Conservation (phyloP, 2,113 vertebrate species). For the Rhinichthys klamathensis region DNA sequence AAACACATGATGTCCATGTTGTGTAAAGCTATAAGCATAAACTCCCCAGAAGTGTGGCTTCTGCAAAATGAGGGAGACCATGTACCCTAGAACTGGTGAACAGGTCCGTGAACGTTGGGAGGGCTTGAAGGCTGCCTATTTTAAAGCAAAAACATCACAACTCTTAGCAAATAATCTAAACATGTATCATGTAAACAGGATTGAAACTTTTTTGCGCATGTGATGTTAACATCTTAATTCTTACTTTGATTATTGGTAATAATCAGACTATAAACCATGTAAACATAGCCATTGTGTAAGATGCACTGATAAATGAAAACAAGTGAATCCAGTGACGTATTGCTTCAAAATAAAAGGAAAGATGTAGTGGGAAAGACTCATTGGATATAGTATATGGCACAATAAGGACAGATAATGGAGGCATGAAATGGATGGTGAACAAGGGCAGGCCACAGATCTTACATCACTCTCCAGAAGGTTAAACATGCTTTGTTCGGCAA, state of each 20-base stretch:
- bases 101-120: not conserved
- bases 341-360: not conserved
- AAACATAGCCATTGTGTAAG: not conserved
- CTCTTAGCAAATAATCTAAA: slow-evolving; percentile 18
- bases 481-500: slow-evolving; percentile 98
- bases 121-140: slow-evolving; percentile 18
- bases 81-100: slow-evolving; percentile 11
- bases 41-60: slow-evolving; percentile 3
- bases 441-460: slow-evolving; percentile 64
- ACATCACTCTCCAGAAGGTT: slow-evolving; percentile 98
- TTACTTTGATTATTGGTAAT: not conserved
- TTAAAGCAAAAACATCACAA: slow-evolving; percentile 32
- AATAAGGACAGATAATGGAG: not conserved
- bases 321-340: not conserved
- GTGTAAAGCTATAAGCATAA: not conserved
- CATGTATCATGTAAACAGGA: not conserved
- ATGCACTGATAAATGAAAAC: not conserved
- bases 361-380: not conserved
- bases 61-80: not conserved
- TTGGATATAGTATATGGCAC: not conserved
- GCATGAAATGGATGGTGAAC: slow-evolving; percentile 6
- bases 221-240: not conserved
- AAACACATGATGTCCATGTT: not conserved
- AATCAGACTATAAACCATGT: not conserved
- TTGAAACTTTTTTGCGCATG: not conserved